These are phyloP conservation scores for Typhlomys cinereus DNA, from an alignment of 2,113 vertebrate species.

Conservation along the genomic window DNA sequence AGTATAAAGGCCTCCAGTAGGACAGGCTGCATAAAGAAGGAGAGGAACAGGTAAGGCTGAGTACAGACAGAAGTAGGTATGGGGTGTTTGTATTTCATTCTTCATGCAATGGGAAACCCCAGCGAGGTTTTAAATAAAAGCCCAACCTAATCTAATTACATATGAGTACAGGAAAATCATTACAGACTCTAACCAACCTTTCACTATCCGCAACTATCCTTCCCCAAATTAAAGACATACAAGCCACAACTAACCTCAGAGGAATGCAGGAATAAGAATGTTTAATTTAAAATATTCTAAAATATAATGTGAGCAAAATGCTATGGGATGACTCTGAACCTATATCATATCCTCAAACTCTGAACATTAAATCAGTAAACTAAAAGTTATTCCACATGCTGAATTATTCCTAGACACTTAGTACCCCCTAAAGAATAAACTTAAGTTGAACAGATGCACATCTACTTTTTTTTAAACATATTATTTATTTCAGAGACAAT, in stretches of 20 bases:
- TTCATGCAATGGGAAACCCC: constrained; percentile 34
- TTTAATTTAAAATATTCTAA: constrained; percentile 34
- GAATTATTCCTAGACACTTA: not conserved
- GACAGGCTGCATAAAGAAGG: not conserved
- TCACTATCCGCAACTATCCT: constrained; percentile 52
- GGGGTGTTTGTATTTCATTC: constrained; percentile 35
- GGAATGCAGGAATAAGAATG: not conserved
- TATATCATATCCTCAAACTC: constrained; percentile 17
- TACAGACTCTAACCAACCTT: constrained; percentile 61
- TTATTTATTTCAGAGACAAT: too few relatives aligned
- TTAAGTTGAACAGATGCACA: constrained; percentile 42
- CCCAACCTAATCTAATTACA: constrained; percentile 55
- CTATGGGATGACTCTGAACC: constrained; percentile 27
- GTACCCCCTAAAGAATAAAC: not conserved
- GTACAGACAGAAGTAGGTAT: not conserved
- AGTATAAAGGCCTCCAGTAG: not conserved
- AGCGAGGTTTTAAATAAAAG: constrained; percentile 41
- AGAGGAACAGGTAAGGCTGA: not conserved
- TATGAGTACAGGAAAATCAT: constrained; percentile 47
- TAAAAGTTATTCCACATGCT: not conserved
- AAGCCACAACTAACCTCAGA: constrained; percentile 45
- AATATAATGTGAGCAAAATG: constrained; percentile 37
- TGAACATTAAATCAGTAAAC: constrained; percentile 38
- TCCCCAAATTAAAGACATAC: constrained; percentile 55
- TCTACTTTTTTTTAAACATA: too few relatives aligned